Percentiles rank a stretch among this genome's conserved stretches.
Conservation (phyloP, 1,140 invertebrate species). For the Aphelenchoides avenae region DNA sequence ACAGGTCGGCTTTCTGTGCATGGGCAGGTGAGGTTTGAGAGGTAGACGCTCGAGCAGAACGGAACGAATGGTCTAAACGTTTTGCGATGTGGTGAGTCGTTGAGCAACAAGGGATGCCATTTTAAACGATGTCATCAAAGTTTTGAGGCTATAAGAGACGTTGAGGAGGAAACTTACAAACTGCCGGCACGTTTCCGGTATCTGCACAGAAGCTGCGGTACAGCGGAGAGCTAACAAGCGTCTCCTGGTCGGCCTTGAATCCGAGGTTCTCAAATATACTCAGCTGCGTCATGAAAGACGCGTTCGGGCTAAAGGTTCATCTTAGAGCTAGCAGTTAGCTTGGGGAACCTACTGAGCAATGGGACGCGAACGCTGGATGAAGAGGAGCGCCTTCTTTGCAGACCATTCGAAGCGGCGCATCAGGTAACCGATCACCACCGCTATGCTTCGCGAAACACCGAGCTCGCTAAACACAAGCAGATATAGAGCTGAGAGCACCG, state of each 20-base stretch:
- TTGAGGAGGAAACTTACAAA: conserved; percentile 9
- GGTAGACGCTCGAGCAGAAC: too few relatives aligned
- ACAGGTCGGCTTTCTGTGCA: conserved; percentile 1
- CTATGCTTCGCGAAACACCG: conserved; percentile 43
- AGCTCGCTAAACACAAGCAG: conserved; percentile 39
- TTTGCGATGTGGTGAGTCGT: neutral
- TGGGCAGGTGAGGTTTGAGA: neutral
- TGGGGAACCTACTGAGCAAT: conserved; percentile 20
- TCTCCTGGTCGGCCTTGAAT: conserved; percentile 27
- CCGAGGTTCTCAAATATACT: conserved; percentile 41
- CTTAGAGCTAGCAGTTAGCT: neutral
- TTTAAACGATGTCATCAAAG: too few relatives aligned
- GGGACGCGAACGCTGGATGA: conserved; percentile 39
- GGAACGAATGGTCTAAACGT: neutral
- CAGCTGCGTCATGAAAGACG: conserved; percentile 36
- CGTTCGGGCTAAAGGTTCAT: conserved; percentile 31
- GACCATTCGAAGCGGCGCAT: conserved; percentile 42
- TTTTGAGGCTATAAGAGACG: neutral
- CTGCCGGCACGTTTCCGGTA: conserved; percentile 30
- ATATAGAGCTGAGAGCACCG: neutral
- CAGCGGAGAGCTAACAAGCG: conserved; percentile 31
- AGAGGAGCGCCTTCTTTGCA: conserved; percentile 37
- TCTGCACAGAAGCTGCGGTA: conserved; percentile 44
- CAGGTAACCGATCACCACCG: conserved; percentile 50
- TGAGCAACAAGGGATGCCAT: too few relatives aligned